phyloP scores from a whole-genome alignment of 2,797 vertebrate species.

The Euphonia xanthogaster region DNA sequence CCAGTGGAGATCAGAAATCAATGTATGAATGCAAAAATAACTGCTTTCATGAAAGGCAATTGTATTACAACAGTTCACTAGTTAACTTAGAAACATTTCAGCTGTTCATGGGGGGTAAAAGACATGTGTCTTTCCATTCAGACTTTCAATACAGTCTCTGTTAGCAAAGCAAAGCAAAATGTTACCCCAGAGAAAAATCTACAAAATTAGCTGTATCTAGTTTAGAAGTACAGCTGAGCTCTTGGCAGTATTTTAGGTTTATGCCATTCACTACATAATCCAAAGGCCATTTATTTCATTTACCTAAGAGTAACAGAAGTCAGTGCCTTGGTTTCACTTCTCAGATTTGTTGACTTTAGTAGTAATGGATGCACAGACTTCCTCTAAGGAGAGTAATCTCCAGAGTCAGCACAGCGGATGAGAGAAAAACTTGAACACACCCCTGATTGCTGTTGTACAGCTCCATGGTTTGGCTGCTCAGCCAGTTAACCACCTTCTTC shows the following conservation, averaged over 20 bases:
- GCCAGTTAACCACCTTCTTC: not conserved
- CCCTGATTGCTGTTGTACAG: fast-evolving
- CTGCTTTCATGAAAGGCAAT: slow-evolving; percentile 14
- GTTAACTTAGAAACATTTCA: not conserved
- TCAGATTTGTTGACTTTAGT: not conserved
- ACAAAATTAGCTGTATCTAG: not conserved
- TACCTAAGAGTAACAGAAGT: not conserved
- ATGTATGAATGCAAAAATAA: not conserved
- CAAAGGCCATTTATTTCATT: not conserved
- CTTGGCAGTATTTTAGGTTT: not conserved
- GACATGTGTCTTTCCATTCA: not conserved
- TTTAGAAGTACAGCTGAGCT: not conserved
- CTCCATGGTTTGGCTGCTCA: not conserved
- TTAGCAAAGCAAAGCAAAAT: not conserved
- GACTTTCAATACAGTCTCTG: not conserved
- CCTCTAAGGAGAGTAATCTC: not conserved
- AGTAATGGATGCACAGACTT: not conserved
- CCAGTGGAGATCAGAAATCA: not conserved
- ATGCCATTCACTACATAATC: not conserved
- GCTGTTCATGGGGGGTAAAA: not conserved
- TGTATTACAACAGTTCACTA: slow-evolving; percentile 6
- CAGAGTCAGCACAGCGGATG: not conserved
- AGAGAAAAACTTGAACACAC: not conserved
- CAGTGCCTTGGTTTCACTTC: not conserved
- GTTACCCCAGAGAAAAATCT: not conserved